Base-by-base conservation (phyloP, 2,888 invertebrate species). In the Thumatha senex region DNA sequence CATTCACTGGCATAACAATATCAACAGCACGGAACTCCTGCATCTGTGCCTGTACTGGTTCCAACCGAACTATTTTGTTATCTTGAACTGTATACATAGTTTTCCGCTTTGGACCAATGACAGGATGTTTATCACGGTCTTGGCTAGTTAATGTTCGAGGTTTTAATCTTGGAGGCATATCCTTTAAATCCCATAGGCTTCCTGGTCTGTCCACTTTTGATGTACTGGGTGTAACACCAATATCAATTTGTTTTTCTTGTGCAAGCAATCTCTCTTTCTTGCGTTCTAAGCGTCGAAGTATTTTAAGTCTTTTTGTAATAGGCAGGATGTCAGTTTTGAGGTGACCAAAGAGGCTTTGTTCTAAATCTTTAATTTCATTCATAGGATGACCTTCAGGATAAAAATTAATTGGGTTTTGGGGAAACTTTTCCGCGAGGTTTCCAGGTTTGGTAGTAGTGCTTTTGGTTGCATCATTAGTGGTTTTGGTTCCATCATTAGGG, bases 81-180 rank as follows among this genome's bases (percentile, higher is more conserved):
- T 93, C 80, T 63, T 80, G 87, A 30, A 93, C 79, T 0, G 93
- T 92, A 51, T 93, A 93, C 78, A 89, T 82, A 43, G 85, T 84
- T 46, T 70, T 73, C 38, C 82, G 76, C 58, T 82, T 82, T 1
- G 86, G 87, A 11, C 86, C 86, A 46, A 86, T 59, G 0, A 45
- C 40, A 31, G 9, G n/a, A 18, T 60, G 56, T 44, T 61, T 44
- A 52, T 51, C 50, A 56, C 59, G 58, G 35, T 60, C 54, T n/a
- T 40, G 52, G 46, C 57, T 57, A 18, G 70, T 71, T 30, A 56
- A 45, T 1, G 68, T 64, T 11, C 61, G 58, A 54, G 74, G 47
- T 31, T 48, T 51, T 13, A 58, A 54, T 43, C 53, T 54, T 12
- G 60, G 53, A 11, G 79, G 68, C 42, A 71, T 51, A 33, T 84